Evolutionary conservation across 2,797 vertebrate genomes (phyloP).

Genomic region (Antrozous pallidus): DNA sequence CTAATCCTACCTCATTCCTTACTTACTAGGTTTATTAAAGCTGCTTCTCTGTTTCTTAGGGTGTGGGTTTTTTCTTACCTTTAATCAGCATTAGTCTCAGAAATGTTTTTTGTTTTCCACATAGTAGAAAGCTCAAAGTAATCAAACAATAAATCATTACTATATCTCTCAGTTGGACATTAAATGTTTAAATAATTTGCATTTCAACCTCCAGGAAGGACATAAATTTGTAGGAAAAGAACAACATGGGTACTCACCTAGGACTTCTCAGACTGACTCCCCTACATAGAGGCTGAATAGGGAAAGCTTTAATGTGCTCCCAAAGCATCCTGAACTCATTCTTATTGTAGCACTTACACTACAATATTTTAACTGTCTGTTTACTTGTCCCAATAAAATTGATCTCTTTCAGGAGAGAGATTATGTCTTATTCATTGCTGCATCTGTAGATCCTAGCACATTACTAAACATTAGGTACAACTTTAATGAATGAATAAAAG

Average conservation of each 20-base stretch:
- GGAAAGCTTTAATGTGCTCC: not conserved
- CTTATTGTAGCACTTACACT: not conserved
- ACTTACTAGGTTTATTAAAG: not conserved
- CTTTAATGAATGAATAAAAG: slow-evolving; percentile 12
- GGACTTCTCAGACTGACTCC: not conserved
- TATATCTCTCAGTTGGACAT: not conserved
- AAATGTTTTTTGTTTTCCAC: not conserved
- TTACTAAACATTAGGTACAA: not conserved
- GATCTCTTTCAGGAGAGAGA: not conserved
- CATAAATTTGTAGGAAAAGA: not conserved
- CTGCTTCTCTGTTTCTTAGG: not conserved
- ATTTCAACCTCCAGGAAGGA: not conserved
- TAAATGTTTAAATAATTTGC: not conserved
- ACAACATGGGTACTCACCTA: not conserved
- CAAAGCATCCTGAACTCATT: not conserved
- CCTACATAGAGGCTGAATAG: not conserved
- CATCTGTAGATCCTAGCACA: not conserved
- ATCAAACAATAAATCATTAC: not conserved
- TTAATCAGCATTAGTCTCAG: not conserved
- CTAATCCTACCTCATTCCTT: not conserved
- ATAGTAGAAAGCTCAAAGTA: not conserved
- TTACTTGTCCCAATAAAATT: not conserved
- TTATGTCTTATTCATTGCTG: not conserved
- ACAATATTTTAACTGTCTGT: not conserved
- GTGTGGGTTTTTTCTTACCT: not conserved